These are phyloP conservation scores for Pseudopipra pipra DNA, from an alignment of 2,113 vertebrate genomes.

Conservation along the genomic window DNA sequence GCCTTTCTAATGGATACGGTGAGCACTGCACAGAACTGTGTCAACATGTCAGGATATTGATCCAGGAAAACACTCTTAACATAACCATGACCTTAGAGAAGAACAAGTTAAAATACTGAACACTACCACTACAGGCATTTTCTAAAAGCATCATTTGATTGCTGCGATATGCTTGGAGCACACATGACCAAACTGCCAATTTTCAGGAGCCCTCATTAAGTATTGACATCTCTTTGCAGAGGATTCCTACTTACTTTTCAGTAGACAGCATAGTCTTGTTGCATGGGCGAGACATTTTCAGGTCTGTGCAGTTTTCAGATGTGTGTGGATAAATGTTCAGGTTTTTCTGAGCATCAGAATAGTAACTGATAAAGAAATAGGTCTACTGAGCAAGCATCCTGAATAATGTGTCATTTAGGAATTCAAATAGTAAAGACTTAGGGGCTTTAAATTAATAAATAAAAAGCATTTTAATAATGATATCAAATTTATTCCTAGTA, in stretches of 20 bases:
- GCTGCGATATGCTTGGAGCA: neutral
- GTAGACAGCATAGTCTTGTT: neutral
- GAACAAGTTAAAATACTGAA: neutral
- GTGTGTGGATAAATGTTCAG: neutral
- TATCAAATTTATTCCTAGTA: neutral
- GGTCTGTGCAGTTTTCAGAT: neutral
- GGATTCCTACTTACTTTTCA: neutral
- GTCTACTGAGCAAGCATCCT: neutral
- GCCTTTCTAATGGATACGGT: neutral
- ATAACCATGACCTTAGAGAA: neutral
- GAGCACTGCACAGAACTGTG: neutral
- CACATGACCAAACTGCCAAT: neutral
- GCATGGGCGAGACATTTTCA: neutral
- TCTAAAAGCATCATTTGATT: neutral
- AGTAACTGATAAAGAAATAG: neutral
- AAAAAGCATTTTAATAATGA: neutral
- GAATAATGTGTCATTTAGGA: neutral
- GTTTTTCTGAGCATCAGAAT: neutral
- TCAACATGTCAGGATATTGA: neutral
- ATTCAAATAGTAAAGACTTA: neutral
- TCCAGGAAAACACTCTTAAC: neutral
- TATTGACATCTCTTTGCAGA: accelerated
- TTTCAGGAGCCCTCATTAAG: neutral
- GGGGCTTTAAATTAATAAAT: neutral
- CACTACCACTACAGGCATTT: neutral